phyloP scores from a whole-genome alignment of 2,797 vertebrate species.

The Melanotaenia maccullochi region DNA sequence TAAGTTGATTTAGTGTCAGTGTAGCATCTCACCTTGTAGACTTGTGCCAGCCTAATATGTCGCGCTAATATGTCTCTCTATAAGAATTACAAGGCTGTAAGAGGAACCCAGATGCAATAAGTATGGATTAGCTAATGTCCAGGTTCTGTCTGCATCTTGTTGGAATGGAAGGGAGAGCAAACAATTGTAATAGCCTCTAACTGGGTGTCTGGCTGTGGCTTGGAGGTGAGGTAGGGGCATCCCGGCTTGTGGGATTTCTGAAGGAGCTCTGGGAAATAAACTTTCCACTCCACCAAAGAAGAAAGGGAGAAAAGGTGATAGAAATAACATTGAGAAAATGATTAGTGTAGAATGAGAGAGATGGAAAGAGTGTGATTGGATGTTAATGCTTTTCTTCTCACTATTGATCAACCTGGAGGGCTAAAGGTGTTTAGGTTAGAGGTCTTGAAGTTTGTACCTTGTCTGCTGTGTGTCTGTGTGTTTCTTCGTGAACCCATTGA shows the following conservation, averaged over 20 bases:
- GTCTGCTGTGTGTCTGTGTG: slow-evolving; percentile 57
- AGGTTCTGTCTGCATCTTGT: slow-evolving; percentile 79
- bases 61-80: slow-evolving; percentile 85
- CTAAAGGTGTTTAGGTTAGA: slow-evolving; percentile 69
- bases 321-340: slow-evolving; percentile 73
- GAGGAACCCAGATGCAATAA: slow-evolving; percentile 82
- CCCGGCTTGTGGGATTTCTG: slow-evolving; percentile 71
- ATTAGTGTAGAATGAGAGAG: slow-evolving; percentile 68
- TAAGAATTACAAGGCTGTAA: slow-evolving; percentile 84
- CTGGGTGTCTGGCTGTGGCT: slow-evolving; percentile 76
- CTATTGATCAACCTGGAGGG: slow-evolving; percentile 78
- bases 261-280: slow-evolving; percentile 78
- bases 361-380: slow-evolving; percentile 60
- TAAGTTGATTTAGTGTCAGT: slow-evolving; percentile 83
- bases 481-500: slow-evolving; percentile 71
- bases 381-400: slow-evolving; percentile 70
- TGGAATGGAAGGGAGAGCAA: slow-evolving; percentile 41
- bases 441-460: slow-evolving; percentile 64
- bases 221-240: slow-evolving; percentile 67
- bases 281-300: slow-evolving; percentile 56
- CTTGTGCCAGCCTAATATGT: slow-evolving; percentile 81
- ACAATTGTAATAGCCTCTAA: slow-evolving; percentile 71
- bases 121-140: slow-evolving; percentile 84
- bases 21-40: slow-evolving; percentile 79
- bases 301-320: slow-evolving; percentile 37